Evolutionary conservation across 2,113 vertebrate species (phyloP).

Genomic region (Pachycephala philippinensis): DNA sequence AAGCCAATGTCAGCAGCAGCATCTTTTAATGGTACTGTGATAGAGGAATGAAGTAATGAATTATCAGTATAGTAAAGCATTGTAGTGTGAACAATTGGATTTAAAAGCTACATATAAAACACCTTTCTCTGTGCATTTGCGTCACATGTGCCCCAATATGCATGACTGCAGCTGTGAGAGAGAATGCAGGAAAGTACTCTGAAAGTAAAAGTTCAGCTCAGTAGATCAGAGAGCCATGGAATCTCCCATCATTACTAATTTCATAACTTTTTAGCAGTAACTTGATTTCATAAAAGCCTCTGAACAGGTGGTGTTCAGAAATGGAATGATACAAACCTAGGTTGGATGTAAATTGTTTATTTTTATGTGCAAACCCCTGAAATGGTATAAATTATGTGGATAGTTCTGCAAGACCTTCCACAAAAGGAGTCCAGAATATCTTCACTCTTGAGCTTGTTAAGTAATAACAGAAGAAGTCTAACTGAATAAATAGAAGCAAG

Average conservation of each 20-base stretch:
- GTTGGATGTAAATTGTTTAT: not conserved
- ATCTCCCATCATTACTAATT: not conserved
- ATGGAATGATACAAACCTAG: not conserved
- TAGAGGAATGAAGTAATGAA: not conserved
- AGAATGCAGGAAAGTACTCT: not conserved
- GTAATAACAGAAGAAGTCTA: not conserved
- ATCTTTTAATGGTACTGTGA: not conserved
- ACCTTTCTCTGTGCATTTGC: not conserved
- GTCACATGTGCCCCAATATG: not conserved
- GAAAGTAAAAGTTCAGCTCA: not conserved
- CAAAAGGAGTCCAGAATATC: not conserved
- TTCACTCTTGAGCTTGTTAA: not conserved
- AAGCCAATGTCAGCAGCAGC: not conserved
- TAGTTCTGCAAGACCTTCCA: not conserved
- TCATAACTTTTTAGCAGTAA: not conserved
- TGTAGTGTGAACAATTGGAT: not conserved
- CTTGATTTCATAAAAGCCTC: not conserved
- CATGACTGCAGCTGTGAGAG: not conserved
- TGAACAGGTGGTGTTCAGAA: not conserved
- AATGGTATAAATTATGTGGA: not conserved
- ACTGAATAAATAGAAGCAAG: not conserved
- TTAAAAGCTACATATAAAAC: not conserved
- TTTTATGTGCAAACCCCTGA: not conserved
- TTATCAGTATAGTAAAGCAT: not conserved
- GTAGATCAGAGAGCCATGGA: not conserved